Evolutionary conservation across 2,888 invertebrate species (phyloP).

Genomic region (Ochlodes sylvanus): DNA sequence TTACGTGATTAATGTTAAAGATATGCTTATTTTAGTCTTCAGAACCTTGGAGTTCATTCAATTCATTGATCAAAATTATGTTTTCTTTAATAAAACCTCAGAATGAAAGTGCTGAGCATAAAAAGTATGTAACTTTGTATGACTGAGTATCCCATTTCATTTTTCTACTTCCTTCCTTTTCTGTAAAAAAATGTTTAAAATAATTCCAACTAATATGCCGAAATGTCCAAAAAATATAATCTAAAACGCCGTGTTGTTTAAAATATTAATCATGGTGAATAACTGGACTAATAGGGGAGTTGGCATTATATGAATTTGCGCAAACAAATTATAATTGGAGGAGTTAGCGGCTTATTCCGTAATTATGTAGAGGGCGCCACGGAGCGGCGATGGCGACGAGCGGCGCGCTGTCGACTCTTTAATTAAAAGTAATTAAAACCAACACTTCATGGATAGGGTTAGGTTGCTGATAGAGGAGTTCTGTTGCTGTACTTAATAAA

Average conservation of each 20-base stretch:
- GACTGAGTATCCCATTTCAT: no score
- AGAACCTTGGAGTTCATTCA: not conserved
- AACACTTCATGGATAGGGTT: slow-evolving; percentile 15
- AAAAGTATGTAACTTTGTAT: no score
- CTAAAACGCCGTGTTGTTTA: not conserved
- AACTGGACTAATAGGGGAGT: not conserved
- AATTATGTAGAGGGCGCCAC: slow-evolving; percentile 18
- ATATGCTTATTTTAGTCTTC: not conserved
- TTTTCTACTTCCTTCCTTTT: no score
- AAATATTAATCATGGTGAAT: not conserved
- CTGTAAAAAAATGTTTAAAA: no score
- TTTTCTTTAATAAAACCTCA: no score
- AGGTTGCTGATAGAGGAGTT: not conserved
- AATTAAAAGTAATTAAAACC: slow-evolving; percentile 27
- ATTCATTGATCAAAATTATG: no score
- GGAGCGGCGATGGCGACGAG: not conserved
- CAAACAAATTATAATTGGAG: slow-evolving; percentile 25
- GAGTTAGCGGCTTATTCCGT: slow-evolving; percentile 1
- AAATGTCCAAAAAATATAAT: not conserved
- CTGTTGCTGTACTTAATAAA: not conserved
- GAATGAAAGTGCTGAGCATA: no score
- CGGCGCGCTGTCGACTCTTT: slow-evolving; percentile 1
- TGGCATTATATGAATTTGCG: not conserved
- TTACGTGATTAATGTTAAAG: not conserved
- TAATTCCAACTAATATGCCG: no score